Conservation (phyloP, 2,113 vertebrate genomes). For the Smithornis capensis region DNA sequence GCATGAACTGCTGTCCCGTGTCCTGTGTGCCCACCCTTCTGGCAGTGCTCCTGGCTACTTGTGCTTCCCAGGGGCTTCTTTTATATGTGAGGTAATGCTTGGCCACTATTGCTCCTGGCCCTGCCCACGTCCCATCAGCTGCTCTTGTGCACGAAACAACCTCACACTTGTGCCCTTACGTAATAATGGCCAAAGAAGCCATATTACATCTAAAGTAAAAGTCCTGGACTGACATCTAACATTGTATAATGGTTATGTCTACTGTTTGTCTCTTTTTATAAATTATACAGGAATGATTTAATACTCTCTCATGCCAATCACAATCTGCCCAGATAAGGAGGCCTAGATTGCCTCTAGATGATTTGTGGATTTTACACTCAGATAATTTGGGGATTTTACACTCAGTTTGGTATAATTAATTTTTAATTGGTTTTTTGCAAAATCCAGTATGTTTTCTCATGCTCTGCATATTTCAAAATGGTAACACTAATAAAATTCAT, state of each 20-base stretch:
- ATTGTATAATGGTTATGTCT: not conserved
- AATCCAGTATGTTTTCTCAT: not conserved
- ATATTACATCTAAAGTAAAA: not conserved
- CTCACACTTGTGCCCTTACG: not conserved
- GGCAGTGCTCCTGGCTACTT: not conserved
- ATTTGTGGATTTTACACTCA: not conserved
- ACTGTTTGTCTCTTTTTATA: not conserved
- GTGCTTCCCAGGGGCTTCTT: not conserved
- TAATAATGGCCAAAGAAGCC: not conserved
- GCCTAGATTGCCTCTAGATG: not conserved
- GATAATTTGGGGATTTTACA: not conserved
- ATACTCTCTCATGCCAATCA: not conserved
- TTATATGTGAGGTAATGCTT: not conserved
- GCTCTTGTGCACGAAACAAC: rapidly evolving
- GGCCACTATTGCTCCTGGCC: not conserved
- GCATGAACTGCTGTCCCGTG: not conserved
- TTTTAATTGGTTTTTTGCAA: not conserved
- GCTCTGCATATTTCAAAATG: not conserved
- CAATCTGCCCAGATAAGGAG: not conserved
- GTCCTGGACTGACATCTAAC: not conserved
- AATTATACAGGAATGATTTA: not conserved
- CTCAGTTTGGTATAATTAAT: not conserved
- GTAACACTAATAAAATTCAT: not conserved
- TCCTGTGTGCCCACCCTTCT: not conserved
- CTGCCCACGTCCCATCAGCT: not conserved